phyloP scores from a whole-genome alignment of 2,797 vertebrate species.

The Hydrocynus forskahlii region DNA sequence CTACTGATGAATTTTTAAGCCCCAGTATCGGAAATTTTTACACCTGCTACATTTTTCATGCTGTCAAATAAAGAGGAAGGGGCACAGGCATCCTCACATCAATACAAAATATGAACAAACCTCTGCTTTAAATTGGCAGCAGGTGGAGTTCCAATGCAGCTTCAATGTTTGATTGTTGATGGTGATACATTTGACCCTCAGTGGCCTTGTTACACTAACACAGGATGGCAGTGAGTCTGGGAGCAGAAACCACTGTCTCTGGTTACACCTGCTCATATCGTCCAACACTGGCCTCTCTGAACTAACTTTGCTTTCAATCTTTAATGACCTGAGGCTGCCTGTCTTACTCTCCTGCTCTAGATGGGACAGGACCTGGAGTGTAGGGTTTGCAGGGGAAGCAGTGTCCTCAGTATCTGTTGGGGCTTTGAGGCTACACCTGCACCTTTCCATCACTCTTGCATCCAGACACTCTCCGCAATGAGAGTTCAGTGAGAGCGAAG shows the following conservation, averaged over 20 bases:
- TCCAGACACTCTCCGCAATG: background rate
- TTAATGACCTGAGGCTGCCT: constrained; percentile 75
- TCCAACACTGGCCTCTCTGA: constrained; percentile 57
- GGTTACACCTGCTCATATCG: constrained; percentile 67
- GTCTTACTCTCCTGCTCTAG: constrained; percentile 70
- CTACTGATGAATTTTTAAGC: constrained; percentile 62
- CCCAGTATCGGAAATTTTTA: constrained; percentile 52
- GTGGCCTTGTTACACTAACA: constrained; percentile 42
- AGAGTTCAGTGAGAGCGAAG: constrained; percentile 2
- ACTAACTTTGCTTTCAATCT: constrained; percentile 77
- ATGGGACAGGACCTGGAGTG: constrained; percentile 50
- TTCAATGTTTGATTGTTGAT: constrained; percentile 41
- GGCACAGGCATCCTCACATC: background rate
- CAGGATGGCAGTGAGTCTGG: constrained; percentile 46
- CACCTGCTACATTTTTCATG: constrained; percentile 60
- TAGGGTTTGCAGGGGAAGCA: constrained; percentile 55
- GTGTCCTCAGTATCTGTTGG: constrained; percentile 22
- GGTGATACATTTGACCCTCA: constrained; percentile 39
- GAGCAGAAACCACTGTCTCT: constrained; percentile 58
- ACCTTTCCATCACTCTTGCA: background rate
- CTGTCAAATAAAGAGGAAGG: constrained; percentile 8
- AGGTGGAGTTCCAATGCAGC: background rate
- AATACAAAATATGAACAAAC: background rate
- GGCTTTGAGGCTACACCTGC: constrained; percentile 1
- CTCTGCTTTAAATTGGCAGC: background rate